Conservation (phyloP, 2,113 vertebrate species). For the Silurus meridionalis region DNA sequence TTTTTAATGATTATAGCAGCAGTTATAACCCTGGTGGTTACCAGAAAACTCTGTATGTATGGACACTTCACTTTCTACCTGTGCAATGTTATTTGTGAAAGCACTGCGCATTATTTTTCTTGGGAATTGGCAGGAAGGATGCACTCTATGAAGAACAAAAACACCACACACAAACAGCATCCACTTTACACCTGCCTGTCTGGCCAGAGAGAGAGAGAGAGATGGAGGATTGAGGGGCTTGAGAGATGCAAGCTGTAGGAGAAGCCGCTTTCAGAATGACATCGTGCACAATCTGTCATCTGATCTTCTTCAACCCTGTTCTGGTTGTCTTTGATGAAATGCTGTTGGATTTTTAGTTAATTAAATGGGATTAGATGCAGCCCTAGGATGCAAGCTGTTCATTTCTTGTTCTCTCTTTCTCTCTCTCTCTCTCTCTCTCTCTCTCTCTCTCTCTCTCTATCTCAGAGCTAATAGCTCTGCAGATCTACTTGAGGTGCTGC, state of each 20-base stretch:
- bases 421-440: neutral
- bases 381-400: constrained; percentile 48
- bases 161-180: constrained; percentile 16
- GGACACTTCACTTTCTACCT: neutral
- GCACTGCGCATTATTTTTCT: neutral
- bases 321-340: constrained; percentile 49
- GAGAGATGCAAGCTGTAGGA: neutral
- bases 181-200: constrained; percentile 27
- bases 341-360: constrained; percentile 58
- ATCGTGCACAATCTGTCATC: constrained; percentile 47
- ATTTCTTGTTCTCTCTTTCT: constrained; percentile 43
- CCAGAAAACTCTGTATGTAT: neutral
- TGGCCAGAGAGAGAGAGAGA: neutral
- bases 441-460: neutral
- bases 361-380: constrained; percentile 64
- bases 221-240: no score
- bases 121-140: neutral
- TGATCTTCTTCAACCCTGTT: constrained; percentile 33
- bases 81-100: neutral
- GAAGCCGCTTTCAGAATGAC: constrained; percentile 51
- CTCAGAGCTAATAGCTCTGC: constrained; percentile 14
- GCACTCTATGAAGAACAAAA: constrained; percentile 9
- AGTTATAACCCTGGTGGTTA: neutral
- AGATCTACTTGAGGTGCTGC: constrained; percentile 34
- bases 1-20: neutral